Base-by-base conservation (phyloP, 2,113 vertebrate genomes). In the Xenopus borealis region DNA sequence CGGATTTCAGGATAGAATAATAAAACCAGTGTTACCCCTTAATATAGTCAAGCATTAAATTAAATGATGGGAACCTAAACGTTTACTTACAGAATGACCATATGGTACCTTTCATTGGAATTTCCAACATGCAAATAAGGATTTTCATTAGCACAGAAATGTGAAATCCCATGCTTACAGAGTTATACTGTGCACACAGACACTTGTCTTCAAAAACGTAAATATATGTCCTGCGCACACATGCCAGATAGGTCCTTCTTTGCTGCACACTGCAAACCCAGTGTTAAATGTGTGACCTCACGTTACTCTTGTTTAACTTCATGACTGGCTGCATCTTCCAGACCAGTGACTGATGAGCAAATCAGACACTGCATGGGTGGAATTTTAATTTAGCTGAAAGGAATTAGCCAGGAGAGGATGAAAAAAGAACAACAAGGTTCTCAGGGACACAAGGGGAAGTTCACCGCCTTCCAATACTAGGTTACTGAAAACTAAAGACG, bases 371-470 rank as follows among this genome's bases (percentile, higher is more conserved):
- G 61, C 46, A 19, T 46, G 59, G 74, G 14, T 64, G 74, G 74
- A 77, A 77, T 77, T 70, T 77, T 77, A 77, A 77, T 77, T 69
- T 50, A 45, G 59, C 67, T 64, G 57, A 77, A 75, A 77, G 74
- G 66, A 76, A 76, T 76, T 63, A 46, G 59, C 20, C 6, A 44
- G 23, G 23, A 27, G 23, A 27, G 45, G 72, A 62, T n/a, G 66
- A 20, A 18, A 53, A 30, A 44, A 33, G 67, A 67, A 62, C 46
- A 62, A 14, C 12, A 40, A 64, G 40, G 62, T 64, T 20, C 62
- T n/a, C 30, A 64, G 30, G 62, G 12, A n/a, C 6, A 44, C 17
- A 55, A 55, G 53, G 53, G 9, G 53, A n/a, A n/a, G 14, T 50
- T n/a, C 17, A n/a, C 53, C 53, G 0, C 6, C 17, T 55, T 55